Evolutionary conservation across 2,888 invertebrate genomes (phyloP), one percentile per base, ranked within the genome.

Genomic region (Ophion costatus): DNA sequence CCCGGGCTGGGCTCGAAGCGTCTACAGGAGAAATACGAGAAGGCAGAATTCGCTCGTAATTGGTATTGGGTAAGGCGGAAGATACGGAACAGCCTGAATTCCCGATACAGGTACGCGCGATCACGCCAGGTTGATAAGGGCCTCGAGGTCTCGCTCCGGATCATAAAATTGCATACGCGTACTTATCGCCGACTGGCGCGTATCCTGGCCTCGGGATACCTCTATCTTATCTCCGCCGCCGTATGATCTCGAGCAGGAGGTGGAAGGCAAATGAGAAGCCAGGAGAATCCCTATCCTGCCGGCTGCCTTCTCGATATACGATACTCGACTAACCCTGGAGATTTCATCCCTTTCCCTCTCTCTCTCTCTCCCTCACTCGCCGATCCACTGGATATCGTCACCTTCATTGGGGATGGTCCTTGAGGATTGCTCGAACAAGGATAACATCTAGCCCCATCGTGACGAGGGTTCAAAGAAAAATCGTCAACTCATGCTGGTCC

Each of bases 281-380:
- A 63, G 81, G 74, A 84, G 56, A 78, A 81, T 84, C 84, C 77
- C 81, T 84, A 81, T 84, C 81, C 77, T 81, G 81, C n/a, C 22
- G 42, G 56, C 22, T 57, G 17, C 51, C 71, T 42, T 17, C 45
- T 80, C 66, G 64, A 77, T 75, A 80, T 77, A 66, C 80, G 67
- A 80, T 77, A 66, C 77, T 80, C 80, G 42, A 63, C 77, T 69
- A 59, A 20, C 38, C 33, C 56, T 17, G 56, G 57, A n/a, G 29
- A 38, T 38, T 22, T 29, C n/a, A 61, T 17, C 56, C 33, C 56
- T 7, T 29, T n/a, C 51, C 10, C 29, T 29, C 29, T 0, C 51
- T 51, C 1, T 38, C 14, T 56, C 56, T 1, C 29, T 22, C 9
- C 56, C 20, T 56, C 33, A 22, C 3, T 14, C 10, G 17, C 22